phyloP scores from a whole-genome alignment of 2,888 invertebrate genomes.

The Cheilosia variabilis region DNA sequence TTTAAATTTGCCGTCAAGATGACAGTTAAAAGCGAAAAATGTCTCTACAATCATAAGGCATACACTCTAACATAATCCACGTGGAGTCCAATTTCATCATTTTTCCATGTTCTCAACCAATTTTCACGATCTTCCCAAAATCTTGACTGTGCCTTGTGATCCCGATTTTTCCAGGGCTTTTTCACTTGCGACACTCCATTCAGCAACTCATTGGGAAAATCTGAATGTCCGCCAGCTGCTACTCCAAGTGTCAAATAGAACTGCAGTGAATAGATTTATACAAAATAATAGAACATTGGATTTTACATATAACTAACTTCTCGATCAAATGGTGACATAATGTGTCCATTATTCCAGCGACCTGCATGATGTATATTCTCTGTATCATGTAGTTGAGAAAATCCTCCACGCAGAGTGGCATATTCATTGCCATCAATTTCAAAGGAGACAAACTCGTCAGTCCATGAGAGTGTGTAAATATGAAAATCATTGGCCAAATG shows the following conservation, averaged over 20 bases:
- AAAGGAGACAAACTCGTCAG: slow-evolving; percentile 78
- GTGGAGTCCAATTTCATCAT: slow-evolving; percentile 80
- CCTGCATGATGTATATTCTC: slow-evolving; percentile 80
- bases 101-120: slow-evolving; percentile 89
- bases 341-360: slow-evolving; percentile 86
- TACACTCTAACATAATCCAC: slow-evolving; percentile 82
- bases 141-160: slow-evolving; percentile 87
- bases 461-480: slow-evolving; percentile 89
- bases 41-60: slow-evolving; percentile 77
- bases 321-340: slow-evolving; percentile 90
- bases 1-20: no score
- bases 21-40: no score
- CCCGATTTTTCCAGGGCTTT: slow-evolving; percentile 91
- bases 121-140: slow-evolving; percentile 87
- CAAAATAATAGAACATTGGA: not conserved
- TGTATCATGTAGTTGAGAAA: slow-evolving; percentile 76
- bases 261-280: slow-evolving; percentile 83
- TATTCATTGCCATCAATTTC: slow-evolving; percentile 86
- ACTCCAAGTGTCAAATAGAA: slow-evolving; percentile 91
- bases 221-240: slow-evolving; percentile 90
- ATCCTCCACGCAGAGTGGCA: slow-evolving; percentile 83
- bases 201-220: slow-evolving; percentile 86
- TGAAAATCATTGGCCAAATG: slow-evolving; percentile 87
- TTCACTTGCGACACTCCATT: slow-evolving; percentile 56
- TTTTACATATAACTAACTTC: slow-evolving; percentile 84